Conservation (phyloP, 2,888 invertebrate genomes). For the Bombyx huttoni region DNA sequence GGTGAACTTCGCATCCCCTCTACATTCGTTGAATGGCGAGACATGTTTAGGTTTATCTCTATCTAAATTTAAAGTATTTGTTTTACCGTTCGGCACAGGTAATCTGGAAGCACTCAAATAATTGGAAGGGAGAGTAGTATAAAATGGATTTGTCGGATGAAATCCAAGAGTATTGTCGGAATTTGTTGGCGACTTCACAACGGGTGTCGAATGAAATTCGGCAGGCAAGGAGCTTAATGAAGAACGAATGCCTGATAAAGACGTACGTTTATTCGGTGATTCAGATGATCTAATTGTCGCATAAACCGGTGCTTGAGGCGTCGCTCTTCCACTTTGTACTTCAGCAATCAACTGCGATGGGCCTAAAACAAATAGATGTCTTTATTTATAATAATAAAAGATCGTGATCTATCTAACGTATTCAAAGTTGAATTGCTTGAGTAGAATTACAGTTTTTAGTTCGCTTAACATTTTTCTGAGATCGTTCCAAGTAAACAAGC, state of each 20-base stretch:
- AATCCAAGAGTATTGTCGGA: constrained; percentile 45
- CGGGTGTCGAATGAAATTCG: constrained; percentile 40
- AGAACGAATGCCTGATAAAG: constrained; percentile 31
- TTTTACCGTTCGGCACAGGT: constrained; percentile 51
- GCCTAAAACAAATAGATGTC: constrained; percentile 37
- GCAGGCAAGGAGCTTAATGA: constrained; percentile 42
- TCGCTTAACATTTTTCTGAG: constrained; percentile 17
- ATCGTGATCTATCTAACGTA: no score
- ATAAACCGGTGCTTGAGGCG: constrained; percentile 57
- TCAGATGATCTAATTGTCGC: constrained; percentile 52
- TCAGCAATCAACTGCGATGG: constrained; percentile 58
- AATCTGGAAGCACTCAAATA: constrained; percentile 56
- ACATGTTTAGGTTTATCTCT: constrained; percentile 43
- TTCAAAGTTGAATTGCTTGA: no score
- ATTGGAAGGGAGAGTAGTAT: constrained; percentile 57
- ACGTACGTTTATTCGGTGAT: constrained; percentile 32
- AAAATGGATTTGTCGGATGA: constrained; percentile 65
- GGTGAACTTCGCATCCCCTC: constrained; percentile 37
- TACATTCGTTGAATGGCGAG: constrained; percentile 26
- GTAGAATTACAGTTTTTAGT: constrained; percentile 10
- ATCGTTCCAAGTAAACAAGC: constrained; percentile 27
- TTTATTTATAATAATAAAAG: neutral
- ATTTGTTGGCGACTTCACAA: constrained; percentile 38
- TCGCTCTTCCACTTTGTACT: constrained; percentile 34
- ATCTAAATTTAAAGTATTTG: constrained; percentile 44